Evolutionary conservation across 2,113 vertebrate genomes (phyloP).

Genomic region (Ictalurus punctatus): DNA sequence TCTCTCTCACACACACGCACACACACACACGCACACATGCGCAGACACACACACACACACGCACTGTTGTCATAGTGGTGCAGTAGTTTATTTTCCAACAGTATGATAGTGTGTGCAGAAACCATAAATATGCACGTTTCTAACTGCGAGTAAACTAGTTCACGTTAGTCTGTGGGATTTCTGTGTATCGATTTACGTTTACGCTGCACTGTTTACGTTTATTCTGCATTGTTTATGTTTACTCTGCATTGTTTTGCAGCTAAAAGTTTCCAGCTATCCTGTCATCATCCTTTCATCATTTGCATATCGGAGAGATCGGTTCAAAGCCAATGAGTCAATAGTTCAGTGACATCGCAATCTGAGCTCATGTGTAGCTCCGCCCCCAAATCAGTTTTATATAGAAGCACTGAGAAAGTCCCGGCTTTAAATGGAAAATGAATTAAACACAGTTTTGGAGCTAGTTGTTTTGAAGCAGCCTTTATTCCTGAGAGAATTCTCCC

Average conservation of each 20-base stretch:
- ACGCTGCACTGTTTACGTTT: too few species aligned
- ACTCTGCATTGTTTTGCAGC: background rate
- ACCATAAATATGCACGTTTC: background rate
- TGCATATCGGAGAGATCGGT: background rate
- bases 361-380: background rate
- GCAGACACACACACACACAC: too few species aligned
- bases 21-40: background rate
- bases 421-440: background rate
- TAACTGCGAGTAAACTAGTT: background rate
- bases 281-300: background rate
- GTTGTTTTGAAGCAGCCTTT: constrained; percentile 6
- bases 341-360: background rate
- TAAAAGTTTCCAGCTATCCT: background rate
- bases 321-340: background rate
- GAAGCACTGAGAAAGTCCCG: background rate
- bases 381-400: background rate
- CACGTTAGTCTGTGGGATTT: background rate
- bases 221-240: too few species aligned
- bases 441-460: background rate
- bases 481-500: constrained; percentile 1
- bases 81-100: background rate
- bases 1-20: background rate
- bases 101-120: background rate
- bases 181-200: background rate
- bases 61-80: background rate